Conservation (phyloP, 2,888 invertebrate species). For the Phortica okadai region DNA sequence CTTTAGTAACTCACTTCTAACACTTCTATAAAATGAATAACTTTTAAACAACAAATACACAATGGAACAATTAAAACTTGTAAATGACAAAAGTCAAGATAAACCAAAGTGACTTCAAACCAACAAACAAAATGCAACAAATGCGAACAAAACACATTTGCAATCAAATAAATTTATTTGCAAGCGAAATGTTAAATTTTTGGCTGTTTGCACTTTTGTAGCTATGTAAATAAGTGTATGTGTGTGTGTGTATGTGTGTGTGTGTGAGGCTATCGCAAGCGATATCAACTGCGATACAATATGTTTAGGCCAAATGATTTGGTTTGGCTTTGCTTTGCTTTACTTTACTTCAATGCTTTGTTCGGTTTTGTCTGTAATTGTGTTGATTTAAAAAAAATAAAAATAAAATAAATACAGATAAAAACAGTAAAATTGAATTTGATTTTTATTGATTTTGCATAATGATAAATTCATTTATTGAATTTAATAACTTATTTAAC, state of each 20-base stretch:
- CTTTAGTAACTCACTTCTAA: too few relatives aligned
- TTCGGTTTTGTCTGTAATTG: not conserved
- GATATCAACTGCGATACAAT: not conserved
- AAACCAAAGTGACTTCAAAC: not conserved
- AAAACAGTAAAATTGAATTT: slow-evolving; percentile 61
- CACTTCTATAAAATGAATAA: too few relatives aligned
- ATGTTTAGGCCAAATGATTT: not conserved
- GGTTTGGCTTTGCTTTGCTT: not conserved
- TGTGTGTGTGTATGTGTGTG: not conserved
- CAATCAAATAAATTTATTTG: not conserved
- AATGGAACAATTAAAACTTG: not conserved
- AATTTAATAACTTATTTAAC: slow-evolving; percentile 39
- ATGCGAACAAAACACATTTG: not conserved
- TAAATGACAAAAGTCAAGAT: not conserved
- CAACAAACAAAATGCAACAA: not conserved
- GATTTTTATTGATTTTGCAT: slow-evolving; percentile 64
- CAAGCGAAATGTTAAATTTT: not conserved
- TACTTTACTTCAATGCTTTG: not conserved
- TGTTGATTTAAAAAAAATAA: not conserved
- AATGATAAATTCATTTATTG: slow-evolving; percentile 43
- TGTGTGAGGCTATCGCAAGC: not conserved
- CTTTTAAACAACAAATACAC: too few relatives aligned
- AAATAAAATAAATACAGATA: not conserved
- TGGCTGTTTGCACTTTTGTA: too few relatives aligned
- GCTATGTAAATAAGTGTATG: too few relatives aligned